phyloP scores from a whole-genome alignment of 37 sponge, comb jelly and placozoan species.

The Tethya wilhelma region DNA sequence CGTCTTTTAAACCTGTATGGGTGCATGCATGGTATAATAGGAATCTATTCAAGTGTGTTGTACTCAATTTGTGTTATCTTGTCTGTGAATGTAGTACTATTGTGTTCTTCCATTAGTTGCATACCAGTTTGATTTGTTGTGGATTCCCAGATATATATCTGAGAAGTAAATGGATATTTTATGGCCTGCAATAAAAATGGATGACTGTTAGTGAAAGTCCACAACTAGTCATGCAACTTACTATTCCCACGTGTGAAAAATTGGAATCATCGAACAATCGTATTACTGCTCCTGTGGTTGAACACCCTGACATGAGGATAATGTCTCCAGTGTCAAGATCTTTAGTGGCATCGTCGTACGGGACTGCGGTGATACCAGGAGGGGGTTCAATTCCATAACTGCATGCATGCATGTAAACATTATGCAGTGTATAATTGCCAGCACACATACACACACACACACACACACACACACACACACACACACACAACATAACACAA shows the following conservation, averaged over 20 bases:
- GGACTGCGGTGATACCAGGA: background rate
- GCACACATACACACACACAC: too few species aligned
- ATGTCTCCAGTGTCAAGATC: constrained; percentile 38
- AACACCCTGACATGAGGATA: constrained; percentile 51
- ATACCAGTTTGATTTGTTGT: constrained; percentile 74
- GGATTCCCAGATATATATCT: constrained; percentile 66
- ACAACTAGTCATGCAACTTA: too few species aligned
- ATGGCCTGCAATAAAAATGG: constrained; percentile 35
- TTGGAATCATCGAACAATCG: constrained; percentile 63
- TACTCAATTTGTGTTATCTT: background rate
- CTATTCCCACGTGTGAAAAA: constrained; percentile 77
- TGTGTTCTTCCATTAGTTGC: background rate
- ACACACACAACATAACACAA: too few species aligned
- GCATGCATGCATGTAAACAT: background rate
- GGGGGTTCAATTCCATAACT: constrained; percentile 39
- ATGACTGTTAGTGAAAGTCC: too few species aligned
- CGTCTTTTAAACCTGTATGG: constrained; percentile 56
- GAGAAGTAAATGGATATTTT: constrained; percentile 20
- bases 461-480: too few species aligned
- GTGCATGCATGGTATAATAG: background rate
- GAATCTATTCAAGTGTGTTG: background rate
- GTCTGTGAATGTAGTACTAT: background rate
- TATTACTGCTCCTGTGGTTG: constrained; percentile 61
- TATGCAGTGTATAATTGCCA: too few species aligned
- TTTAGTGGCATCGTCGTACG: constrained; percentile 8